Evolutionary conservation across 2,888 invertebrate species (phyloP).

Genomic region (Macaria liturata): DNA sequence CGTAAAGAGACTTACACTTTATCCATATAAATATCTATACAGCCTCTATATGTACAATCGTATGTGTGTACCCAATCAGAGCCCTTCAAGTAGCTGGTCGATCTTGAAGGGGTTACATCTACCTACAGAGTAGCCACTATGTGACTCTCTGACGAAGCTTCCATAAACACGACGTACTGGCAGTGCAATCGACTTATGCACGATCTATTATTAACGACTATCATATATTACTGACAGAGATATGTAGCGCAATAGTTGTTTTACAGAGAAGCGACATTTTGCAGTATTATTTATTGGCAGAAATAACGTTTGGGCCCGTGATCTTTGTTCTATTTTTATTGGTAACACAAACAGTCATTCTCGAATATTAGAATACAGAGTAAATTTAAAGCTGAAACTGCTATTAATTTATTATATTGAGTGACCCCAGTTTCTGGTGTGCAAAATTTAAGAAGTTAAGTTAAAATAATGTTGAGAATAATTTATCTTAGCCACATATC

Average conservation of each 20-base stretch:
- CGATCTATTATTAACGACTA: conserved; percentile 45
- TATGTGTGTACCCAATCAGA: conserved; percentile 51
- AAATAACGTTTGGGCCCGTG: no score
- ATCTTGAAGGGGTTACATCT: conserved; percentile 37
- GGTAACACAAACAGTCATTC: no score
- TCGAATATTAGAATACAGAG: no score
- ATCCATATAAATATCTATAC: conserved; percentile 77
- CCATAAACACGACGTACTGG: conserved; percentile 62
- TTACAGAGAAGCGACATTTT: conserved; percentile 55
- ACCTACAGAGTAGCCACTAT: conserved; percentile 63
- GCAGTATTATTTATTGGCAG: conserved; percentile 21
- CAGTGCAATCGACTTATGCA: conserved; percentile 72
- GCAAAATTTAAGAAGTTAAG: no score
- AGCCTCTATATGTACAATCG: conserved; percentile 80
- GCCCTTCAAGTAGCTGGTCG: background rate
- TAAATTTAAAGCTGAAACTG: no score
- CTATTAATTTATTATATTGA: no score
- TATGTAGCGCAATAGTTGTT: conserved; percentile 65
- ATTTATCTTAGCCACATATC: conserved; percentile 40
- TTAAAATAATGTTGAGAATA: no score
- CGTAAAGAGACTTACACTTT: conserved; percentile 59
- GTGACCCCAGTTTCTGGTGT: no score
- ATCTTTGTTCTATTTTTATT: no score
- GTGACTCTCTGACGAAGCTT: conserved; percentile 64
- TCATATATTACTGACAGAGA: conserved; percentile 54